Evolutionary conservation across 2,888 invertebrate genomes (phyloP).

Genomic region (Dryomyza anilis): DNA sequence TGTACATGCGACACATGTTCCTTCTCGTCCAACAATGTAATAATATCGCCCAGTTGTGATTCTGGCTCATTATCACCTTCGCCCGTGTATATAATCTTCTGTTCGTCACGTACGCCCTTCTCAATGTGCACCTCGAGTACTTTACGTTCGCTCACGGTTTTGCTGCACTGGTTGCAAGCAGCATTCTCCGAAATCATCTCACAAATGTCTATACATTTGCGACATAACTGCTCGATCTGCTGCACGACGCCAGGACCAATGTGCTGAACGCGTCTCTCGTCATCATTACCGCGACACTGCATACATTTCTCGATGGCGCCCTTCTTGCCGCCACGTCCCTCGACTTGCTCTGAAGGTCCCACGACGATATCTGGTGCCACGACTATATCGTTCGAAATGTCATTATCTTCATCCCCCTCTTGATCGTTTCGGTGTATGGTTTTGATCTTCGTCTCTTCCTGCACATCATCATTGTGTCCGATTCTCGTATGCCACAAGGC

Average conservation of each 20-base stretch:
- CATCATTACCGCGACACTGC: conserved; percentile 87
- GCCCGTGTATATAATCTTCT: conserved; percentile 90
- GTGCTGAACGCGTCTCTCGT: conserved; percentile 68
- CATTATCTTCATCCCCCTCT: too few relatives aligned
- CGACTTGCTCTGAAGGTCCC: too few relatives aligned
- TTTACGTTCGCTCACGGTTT: conserved; percentile 87
- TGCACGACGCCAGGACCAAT: conserved; percentile 74
- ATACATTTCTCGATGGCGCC: conserved; percentile 86
- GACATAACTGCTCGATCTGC: conserved; percentile 88
- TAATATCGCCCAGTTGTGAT: conserved; percentile 91
- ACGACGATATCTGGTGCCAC: too few relatives aligned
- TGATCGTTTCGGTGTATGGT: too few relatives aligned
- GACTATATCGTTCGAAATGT: too few relatives aligned
- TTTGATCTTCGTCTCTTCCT: too few relatives aligned
- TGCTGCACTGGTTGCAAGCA: conserved; percentile 91
- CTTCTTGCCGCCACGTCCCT: conserved; percentile 94
- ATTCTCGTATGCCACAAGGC: too few relatives aligned
- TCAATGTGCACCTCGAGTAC: conserved; percentile 95
- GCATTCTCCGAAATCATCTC: conserved; percentile 87
- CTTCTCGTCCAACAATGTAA: conserved; percentile 94
- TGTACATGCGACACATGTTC: conserved; percentile 78
- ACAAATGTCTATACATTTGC: conserved; percentile 85
- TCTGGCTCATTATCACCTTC: conserved; percentile 98
- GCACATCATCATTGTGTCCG: too few relatives aligned
- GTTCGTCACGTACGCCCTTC: conserved; percentile 93